A percentile compares a stretch with the other conserved stretches of the same genome.
Conservation (phyloP, 2,797 vertebrate genomes). For the Pseudomugil tenellus region DNA sequence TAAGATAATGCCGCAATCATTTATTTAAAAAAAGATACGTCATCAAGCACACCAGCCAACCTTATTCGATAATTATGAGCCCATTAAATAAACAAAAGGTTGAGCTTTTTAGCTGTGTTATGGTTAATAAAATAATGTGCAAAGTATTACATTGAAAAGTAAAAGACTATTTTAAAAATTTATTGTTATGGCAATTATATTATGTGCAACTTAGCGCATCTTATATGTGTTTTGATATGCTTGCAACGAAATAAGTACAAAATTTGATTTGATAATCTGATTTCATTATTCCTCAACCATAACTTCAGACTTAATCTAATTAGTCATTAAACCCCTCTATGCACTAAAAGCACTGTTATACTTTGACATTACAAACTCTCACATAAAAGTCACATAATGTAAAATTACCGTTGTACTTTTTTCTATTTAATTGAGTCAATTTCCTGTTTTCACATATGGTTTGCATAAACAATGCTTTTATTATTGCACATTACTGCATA, state of each 20-base stretch:
- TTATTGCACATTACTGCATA: not conserved
- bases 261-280: not conserved
- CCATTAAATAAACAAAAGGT: conserved; percentile 33
- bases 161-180: conserved; percentile 9
- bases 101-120: conserved; percentile 38
- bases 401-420: not conserved
- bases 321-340: not conserved
- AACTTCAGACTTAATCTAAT: conserved; percentile 29
- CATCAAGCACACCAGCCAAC: conserved; percentile 23
- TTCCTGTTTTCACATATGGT: not conserved
- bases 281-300: conserved; percentile 32
- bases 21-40: conserved; percentile 20
- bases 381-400: not conserved
- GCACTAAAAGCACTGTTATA: not conserved
- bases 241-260: conserved; percentile 10
- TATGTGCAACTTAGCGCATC: not conserved
- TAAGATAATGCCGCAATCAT: not conserved
- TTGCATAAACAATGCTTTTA: not conserved
- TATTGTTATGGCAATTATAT: not conserved
- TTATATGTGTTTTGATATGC: not conserved
- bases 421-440: not conserved
- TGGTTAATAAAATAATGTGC: conserved; percentile 39
- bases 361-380: not conserved
- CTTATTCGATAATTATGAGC: conserved; percentile 50
- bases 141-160: conserved; percentile 15